Base-by-base conservation (phyloP, 2,113 vertebrate species). In the Synodontis membranacea region DNA sequence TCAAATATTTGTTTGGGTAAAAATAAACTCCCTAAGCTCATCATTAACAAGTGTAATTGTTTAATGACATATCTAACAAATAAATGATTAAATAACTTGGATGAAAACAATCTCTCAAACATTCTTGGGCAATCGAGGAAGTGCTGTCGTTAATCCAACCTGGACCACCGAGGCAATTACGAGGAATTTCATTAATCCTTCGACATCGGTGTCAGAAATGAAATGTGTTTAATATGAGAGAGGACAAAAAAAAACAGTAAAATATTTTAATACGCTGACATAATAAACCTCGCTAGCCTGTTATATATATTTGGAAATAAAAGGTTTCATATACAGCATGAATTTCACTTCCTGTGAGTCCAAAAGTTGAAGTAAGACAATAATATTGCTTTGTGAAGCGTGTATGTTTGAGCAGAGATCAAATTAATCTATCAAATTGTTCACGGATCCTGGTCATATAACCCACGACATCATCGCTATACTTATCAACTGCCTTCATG, bases 101-200 rank as follows among this genome's bases (percentile, higher is more conserved):
- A 66, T 17, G 64, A 66, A 66, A n/a, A 6, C 14, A 31, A 21
- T 39, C 34, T 23, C 34, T 70, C 15, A 14, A 74, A 44, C 10
- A 28, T 1, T 15, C 46, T 39, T 54, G 17, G 21, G 64, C 39
- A 64, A 23, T 74, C 50, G 34, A 56, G 48, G 78, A 37, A 39
- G 34, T 14, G 3, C 70, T 2, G 64, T 84, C 48, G 1, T 44
- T 75, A 74, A 84, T 74, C 68, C 25, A 31, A 21, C 37, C 25
- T 19, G 21, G 42, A 50, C 37, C 31, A 34, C n/a, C 7, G 21
- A 79, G 84, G n/a, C 84, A 76, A 91, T 91, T 84, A 87, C 25
- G 25, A 78, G 84, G 89, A 85, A 88, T 91, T 90, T 90, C 9
- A 88, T 88, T 90, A 90, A 92, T 90, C 85, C 78, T 66, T 54